Evolutionary conservation across 2,888 invertebrate genomes (phyloP).

Genomic region (Toxonevra muliebris): DNA sequence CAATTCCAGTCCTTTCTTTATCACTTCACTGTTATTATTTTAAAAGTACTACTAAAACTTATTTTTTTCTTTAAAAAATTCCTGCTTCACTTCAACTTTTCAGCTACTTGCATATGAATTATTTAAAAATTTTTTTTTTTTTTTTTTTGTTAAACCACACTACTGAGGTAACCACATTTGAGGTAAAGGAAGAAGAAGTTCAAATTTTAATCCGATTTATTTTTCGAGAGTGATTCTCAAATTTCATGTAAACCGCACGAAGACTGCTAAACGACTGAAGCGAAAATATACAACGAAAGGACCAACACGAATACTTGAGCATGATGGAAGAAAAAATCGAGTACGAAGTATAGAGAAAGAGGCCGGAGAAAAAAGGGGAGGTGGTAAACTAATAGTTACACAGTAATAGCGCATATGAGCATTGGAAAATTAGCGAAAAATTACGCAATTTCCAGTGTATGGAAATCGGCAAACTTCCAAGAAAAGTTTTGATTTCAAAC

Average conservation of each 20-base stretch:
- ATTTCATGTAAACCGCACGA: constrained; percentile 40
- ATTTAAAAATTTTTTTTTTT: background rate
- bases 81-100: background rate
- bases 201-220: constrained; percentile 17
- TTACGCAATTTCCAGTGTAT: constrained; percentile 56
- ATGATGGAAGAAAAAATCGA: background rate
- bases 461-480: constrained; percentile 45
- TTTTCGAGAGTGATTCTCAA: constrained; percentile 5
- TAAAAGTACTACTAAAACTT: background rate
- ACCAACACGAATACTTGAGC: constrained; percentile 7
- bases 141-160: background rate
- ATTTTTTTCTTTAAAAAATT: background rate
- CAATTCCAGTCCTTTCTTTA: too few species aligned
- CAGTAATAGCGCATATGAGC: constrained; percentile 3
- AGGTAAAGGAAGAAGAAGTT: too few species aligned
- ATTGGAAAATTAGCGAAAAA: constrained; percentile 38
- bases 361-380: background rate
- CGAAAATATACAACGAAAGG: constrained; percentile 33
- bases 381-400: too few species aligned
- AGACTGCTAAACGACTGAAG: constrained; percentile 43
- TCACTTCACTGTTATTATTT: background rate
- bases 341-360: background rate
- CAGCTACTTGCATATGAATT: background rate
- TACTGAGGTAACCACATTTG: too few species aligned
- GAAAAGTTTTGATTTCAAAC: too few species aligned